Evolutionary conservation across 2,797 vertebrate genomes (phyloP).

Genomic region (Poeciliopsis turneri): DNA sequence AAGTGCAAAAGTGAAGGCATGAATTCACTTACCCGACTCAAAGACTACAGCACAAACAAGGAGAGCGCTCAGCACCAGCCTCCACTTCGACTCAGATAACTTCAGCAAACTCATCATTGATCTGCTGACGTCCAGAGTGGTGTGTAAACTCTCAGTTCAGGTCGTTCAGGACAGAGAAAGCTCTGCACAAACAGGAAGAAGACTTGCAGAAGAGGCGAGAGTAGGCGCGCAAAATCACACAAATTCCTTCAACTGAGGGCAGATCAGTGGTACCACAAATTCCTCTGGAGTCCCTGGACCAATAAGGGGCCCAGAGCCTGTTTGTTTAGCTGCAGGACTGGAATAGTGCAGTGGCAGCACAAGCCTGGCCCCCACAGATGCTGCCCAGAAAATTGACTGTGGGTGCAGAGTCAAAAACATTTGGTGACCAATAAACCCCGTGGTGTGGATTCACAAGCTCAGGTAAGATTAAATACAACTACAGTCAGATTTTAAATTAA

Average conservation of each 20-base stretch:
- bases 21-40: slow-evolving; percentile 79
- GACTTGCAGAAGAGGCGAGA: slow-evolving; percentile 22
- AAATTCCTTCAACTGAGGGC: slow-evolving; percentile 74
- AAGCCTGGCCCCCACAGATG: slow-evolving; percentile 27
- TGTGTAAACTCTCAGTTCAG: slow-evolving; percentile 42
- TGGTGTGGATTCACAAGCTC: background rate
- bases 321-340: slow-evolving; percentile 80
- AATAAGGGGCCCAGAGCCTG: slow-evolving; percentile 73
- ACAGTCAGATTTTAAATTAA: background rate
- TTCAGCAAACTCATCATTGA: slow-evolving; percentile 60
- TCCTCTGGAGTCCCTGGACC: slow-evolving; percentile 70
- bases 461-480: slow-evolving; percentile 5
- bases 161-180: slow-evolving; percentile 37
- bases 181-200: slow-evolving; percentile 21
- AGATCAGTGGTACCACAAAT: slow-evolving; percentile 64
- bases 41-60: slow-evolving; percentile 72
- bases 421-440: slow-evolving; percentile 37
- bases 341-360: slow-evolving; percentile 54
- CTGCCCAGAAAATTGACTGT: slow-evolving; percentile 17
- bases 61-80: slow-evolving; percentile 60
- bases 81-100: slow-evolving; percentile 59
- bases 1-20: slow-evolving; percentile 18
- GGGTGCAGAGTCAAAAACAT: slow-evolving; percentile 32
- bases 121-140: slow-evolving; percentile 29
- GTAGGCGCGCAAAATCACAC: slow-evolving; percentile 55